Percentiles rank a stretch among this genome's conserved stretches.
Evolutionary conservation across 2,888 invertebrate genomes (phyloP).

Genomic region (Deilephila elpenor): DNA sequence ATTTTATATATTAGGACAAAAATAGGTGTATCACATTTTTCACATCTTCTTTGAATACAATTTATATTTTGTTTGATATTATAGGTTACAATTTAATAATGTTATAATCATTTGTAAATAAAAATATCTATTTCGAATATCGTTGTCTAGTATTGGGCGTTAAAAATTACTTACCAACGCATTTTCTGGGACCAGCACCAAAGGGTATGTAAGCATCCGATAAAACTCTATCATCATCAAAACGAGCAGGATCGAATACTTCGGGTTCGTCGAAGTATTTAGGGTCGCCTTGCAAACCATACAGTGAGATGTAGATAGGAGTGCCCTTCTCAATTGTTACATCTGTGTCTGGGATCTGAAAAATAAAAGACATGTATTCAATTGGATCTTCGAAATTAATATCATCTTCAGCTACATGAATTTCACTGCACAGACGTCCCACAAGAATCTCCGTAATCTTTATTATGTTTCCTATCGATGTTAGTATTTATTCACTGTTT

Average conservation of each 20-base stretch:
- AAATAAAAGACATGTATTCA: neutral
- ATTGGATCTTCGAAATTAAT: too few relatives aligned
- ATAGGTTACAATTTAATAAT: too few relatives aligned
- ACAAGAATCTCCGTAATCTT: too few relatives aligned
- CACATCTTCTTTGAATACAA: too few relatives aligned
- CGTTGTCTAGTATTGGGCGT: neutral
- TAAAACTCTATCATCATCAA: neutral
- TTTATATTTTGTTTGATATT: too few relatives aligned
- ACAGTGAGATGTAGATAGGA: slow-evolving; percentile 46
- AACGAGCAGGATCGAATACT: slow-evolving; percentile 34
- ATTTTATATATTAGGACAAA: too few relatives aligned
- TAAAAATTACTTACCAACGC: slow-evolving; percentile 38
- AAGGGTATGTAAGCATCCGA: slow-evolving; percentile 40
- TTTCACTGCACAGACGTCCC: too few relatives aligned
- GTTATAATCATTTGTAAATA: neutral
- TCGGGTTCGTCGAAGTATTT: slow-evolving; percentile 1
- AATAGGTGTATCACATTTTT: too few relatives aligned
- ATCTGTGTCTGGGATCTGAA: slow-evolving; percentile 43
- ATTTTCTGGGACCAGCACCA: slow-evolving; percentile 42
- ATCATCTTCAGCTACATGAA: too few relatives aligned
- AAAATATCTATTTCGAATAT: neutral
- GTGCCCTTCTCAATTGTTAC: slow-evolving; percentile 45
- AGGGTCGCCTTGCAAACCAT: slow-evolving; percentile 43
- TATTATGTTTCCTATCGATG: neutral
- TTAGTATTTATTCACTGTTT: too few relatives aligned